Evolutionary conservation across 1,140 invertebrate species (phyloP), one percentile per base, ranked within the genome.

Genomic region (Aleiodes sp.): DNA sequence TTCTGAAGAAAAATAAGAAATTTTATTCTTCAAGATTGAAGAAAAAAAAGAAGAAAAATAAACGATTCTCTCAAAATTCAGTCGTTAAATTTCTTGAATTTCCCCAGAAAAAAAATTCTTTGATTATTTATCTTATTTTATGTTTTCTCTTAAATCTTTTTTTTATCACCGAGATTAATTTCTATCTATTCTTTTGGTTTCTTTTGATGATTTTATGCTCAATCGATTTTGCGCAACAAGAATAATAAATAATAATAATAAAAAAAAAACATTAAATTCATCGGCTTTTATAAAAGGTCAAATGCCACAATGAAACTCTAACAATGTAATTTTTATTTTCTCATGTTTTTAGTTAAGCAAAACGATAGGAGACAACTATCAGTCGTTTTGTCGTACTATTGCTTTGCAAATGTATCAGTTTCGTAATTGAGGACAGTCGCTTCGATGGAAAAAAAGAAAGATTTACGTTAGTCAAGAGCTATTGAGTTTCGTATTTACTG

Each of bases 341-440:
- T 12, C 19, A 68, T 56, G 60, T 46, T 59, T 68, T 56, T 66
- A 33, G 28, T 33, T 16, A 19, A 31, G 65, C 56, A 26, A 63
- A 68, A 41, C 41, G 65, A 39, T 39, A 39, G 14, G 10, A 39
- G 10, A 9, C 37, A 39, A 39, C 37, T 52, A 64, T 33, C 21
- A 56, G 24, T 56, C 46, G 31, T 37, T 68, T 57, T 43, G 62
- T 60, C 52, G 39, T 63, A 64, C 56, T 33, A 39, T 70, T 37
- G 60, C 59, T 56, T 72, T 69, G 70, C 66, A 69, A 72, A 72
- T 68, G 61, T 72, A 65, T 37, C 37, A 63, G 60, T 72, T 72
- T 72, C 70, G 70, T 72, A 72, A 72, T 72, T 68, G 70, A 72
- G 70, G 70, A 69, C 66, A 69, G 57, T 19, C n/a, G n/a, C n/a